Evolutionary conservation across 2,113 vertebrate genomes (phyloP).

Genomic region (Calidris pugnax): DNA sequence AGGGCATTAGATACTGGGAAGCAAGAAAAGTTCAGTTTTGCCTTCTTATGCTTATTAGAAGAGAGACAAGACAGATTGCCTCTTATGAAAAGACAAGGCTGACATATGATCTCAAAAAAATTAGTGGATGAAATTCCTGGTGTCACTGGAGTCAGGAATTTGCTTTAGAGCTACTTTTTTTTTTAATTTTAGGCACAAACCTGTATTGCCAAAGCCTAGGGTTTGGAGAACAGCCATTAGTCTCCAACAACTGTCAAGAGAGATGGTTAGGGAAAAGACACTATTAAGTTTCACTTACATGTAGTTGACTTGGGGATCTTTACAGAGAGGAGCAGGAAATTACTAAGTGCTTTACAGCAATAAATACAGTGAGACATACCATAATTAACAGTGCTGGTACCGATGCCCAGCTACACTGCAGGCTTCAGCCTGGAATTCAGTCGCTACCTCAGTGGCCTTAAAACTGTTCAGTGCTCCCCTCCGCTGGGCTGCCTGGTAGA

Average conservation of each 20-base stretch:
- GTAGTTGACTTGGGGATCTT: neutral
- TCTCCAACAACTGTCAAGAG: neutral
- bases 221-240: neutral
- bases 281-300: neutral
- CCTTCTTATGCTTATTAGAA: neutral
- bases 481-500: rapidly evolving
- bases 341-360: neutral
- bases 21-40: neutral
- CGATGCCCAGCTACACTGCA: neutral
- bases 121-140: neutral
- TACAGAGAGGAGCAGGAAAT: neutral
- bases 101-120: neutral
- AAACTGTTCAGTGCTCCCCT: neutral
- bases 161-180: neutral
- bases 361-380: neutral
- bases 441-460: neutral
- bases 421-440: neutral
- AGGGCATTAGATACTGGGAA: neutral
- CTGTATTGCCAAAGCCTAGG: neutral
- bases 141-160: neutral
- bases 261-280: neutral
- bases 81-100: neutral
- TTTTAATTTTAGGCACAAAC: neutral
- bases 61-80: neutral
- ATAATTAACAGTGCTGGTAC: neutral